A percentile compares a stretch with the other conserved stretches of the same genome.
Evolutionary conservation across 2,113 vertebrate genomes (phyloP).

Genomic region (Arizona elegans): DNA sequence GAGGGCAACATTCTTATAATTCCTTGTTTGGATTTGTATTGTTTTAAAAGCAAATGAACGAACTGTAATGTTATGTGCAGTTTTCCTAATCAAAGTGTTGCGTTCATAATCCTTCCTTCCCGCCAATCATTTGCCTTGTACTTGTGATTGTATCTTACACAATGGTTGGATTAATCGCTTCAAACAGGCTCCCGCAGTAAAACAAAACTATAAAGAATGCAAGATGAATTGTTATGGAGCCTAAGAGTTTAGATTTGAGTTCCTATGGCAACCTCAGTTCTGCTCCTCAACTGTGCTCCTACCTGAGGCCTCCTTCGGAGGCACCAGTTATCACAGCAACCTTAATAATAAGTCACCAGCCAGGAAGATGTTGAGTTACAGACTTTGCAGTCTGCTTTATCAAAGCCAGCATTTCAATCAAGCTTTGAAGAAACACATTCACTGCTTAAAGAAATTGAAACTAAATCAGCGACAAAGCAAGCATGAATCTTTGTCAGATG

Average conservation of each 20-base stretch:
- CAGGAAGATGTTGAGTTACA: conserved; percentile 39
- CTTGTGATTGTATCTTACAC: background rate
- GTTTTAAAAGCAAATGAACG: background rate
- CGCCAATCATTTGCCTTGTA: background rate
- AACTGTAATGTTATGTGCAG: background rate
- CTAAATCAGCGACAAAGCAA: conserved; percentile 20
- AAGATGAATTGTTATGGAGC: conserved; percentile 25
- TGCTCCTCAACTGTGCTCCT: background rate
- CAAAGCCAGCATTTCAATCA: conserved; percentile 18
- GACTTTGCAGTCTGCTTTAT: conserved; percentile 1
- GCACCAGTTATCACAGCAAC: conserved; percentile 57
- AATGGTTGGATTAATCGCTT: background rate
- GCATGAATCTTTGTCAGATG: background rate
- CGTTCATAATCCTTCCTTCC: background rate
- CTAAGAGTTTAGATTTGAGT: background rate
- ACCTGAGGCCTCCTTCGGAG: background rate
- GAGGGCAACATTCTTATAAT: background rate
- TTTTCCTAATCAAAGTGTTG: background rate
- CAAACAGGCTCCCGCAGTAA: conserved; percentile 4
- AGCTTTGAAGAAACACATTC: conserved; percentile 9
- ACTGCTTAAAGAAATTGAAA: conserved; percentile 36
- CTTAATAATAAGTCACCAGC: conserved; percentile 41
- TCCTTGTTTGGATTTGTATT: background rate
- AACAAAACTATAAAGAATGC: conserved; percentile 9
- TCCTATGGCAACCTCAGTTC: conserved; percentile 31